Conservation (phyloP, 23 tunicate species). For the Botrylloides violaceus region DNA sequence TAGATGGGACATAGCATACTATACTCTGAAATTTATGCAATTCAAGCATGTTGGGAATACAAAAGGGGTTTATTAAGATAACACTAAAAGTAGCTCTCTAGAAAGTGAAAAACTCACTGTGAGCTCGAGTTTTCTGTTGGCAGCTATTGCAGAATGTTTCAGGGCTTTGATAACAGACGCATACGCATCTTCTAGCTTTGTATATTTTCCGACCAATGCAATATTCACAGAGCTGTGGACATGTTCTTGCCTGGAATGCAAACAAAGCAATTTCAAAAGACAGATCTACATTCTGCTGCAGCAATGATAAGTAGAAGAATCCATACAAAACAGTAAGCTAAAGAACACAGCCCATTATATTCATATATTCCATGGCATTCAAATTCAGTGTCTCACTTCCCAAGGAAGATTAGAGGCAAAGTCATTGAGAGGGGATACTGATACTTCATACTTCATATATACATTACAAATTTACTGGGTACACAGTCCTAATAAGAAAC, state of each 20-base stretch:
- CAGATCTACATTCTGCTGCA: too few relatives aligned
- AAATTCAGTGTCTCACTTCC: neutral
- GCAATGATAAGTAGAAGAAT: neutral
- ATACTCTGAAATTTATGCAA: too few relatives aligned
- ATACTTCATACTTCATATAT: too few relatives aligned
- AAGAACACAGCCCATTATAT: neutral
- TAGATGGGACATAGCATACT: too few relatives aligned
- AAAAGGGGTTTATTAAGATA: too few relatives aligned
- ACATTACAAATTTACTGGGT: too few relatives aligned
- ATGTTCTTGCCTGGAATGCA: slow-evolving; percentile 47
- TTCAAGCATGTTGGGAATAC: too few relatives aligned
- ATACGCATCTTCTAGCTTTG: slow-evolving; percentile 81
- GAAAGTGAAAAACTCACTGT: slow-evolving; percentile 25
- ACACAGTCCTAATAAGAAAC: too few relatives aligned
- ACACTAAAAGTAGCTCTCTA: neutral
- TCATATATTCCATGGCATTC: neutral
- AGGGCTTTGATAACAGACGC: slow-evolving; percentile 95
- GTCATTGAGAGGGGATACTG: too few relatives aligned
- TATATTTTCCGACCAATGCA: slow-evolving; percentile 92
- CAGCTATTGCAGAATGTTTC: slow-evolving; percentile 60
- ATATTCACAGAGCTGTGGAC: slow-evolving; percentile 37
- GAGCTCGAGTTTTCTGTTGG: slow-evolving; percentile 63
- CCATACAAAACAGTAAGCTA: neutral
- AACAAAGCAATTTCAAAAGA: neutral
- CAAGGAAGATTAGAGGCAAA: too few relatives aligned